Conservation (phyloP, 2,113 vertebrate genomes). For the Poeciliopsis retropinna region DNA sequence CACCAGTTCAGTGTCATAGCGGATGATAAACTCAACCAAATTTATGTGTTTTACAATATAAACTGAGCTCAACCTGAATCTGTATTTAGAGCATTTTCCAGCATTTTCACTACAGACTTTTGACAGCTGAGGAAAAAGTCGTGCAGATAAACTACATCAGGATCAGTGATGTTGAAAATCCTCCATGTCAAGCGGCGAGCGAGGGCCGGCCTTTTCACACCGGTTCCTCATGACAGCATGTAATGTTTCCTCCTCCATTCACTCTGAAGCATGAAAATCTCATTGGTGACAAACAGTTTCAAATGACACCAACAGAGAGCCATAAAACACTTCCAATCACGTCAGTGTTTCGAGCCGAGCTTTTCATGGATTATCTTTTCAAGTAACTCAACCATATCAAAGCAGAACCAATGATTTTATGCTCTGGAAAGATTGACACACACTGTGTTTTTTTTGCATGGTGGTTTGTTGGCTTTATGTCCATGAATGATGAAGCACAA, state of each 20-base stretch:
- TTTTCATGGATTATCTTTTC: conserved; percentile 41
- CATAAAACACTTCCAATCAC: conserved; percentile 27
- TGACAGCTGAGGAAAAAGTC: background rate
- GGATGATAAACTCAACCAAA: too few species aligned
- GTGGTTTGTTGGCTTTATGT: conserved; percentile 8
- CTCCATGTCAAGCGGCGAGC: background rate
- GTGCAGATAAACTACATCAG: conserved; percentile 10
- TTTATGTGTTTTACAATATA: background rate
- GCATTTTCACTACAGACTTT: background rate
- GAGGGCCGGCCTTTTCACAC: background rate
- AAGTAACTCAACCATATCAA: conserved; percentile 16
- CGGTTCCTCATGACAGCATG: conserved; percentile 17
- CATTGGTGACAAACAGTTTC: conserved; percentile 49
- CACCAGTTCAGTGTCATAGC: too few species aligned
- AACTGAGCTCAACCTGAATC: background rate
- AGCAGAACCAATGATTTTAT: conserved; percentile 44
- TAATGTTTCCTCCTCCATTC: conserved; percentile 15
- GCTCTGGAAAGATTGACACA: conserved; percentile 10
- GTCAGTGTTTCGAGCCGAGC: background rate
- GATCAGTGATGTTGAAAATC: conserved; percentile 8
- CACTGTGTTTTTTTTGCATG: background rate
- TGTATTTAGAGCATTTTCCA: background rate
- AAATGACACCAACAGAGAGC: conserved; percentile 21
- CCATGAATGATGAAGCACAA: background rate
- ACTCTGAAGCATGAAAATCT: conserved; percentile 44